A percentile compares a stretch with the other conserved stretches of the same genome.
Conservation (phyloP, 2,113 vertebrate genomes). For the Okapia johnstoni region DNA sequence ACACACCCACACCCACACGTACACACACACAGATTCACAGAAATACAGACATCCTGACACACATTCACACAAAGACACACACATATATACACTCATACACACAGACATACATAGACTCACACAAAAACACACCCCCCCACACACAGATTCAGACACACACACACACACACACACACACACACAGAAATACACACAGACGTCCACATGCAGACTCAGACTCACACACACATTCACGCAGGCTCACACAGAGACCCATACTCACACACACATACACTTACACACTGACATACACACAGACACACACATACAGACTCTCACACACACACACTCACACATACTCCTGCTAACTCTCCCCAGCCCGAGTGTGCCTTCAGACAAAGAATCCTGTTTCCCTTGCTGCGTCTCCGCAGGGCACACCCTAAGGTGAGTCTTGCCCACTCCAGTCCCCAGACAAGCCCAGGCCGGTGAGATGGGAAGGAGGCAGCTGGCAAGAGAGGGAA, state of each 20-base stretch:
- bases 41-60: neutral
- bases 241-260: neutral
- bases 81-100: neutral
- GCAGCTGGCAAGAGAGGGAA: fast-evolving
- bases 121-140: neutral
- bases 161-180: neutral
- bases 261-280: neutral
- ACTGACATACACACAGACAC: neutral
- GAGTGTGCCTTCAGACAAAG: fast-evolving
- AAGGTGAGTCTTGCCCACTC: neutral
- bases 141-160: neutral
- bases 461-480: neutral
- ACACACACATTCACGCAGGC: neutral
- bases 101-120: neutral
- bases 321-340: neutral
- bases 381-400: neutral
- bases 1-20: neutral
- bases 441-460: neutral
- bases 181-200: neutral
- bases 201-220: neutral
- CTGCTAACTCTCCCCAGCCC: neutral
- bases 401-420: fast-evolving
- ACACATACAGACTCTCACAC: neutral
- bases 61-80: neutral
- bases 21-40: neutral